Evolutionary conservation across 2,888 invertebrate genomes (phyloP).

Genomic region (Meteorus cinctellus): DNA sequence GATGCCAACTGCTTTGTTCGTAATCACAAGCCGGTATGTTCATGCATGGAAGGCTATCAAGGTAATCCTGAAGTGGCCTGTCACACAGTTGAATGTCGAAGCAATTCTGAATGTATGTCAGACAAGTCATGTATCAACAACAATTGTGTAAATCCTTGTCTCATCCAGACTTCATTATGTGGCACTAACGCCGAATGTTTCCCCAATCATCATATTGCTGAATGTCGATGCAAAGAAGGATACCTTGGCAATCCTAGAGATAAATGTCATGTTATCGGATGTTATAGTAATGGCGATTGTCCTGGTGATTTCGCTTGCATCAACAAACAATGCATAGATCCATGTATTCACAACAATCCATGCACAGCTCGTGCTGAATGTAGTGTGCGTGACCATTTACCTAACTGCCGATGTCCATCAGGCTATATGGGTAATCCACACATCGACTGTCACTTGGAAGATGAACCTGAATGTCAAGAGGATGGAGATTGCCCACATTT

Average conservation of each 20-base stretch:
- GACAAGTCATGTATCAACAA: slow-evolving; percentile 89
- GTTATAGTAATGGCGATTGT: slow-evolving; percentile 90
- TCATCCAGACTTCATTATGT: slow-evolving; percentile 83
- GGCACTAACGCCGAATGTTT: slow-evolving; percentile 89
- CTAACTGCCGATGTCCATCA: slow-evolving; percentile 88
- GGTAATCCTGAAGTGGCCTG: slow-evolving; percentile 91
- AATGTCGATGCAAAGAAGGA: slow-evolving; percentile 87
- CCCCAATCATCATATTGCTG: slow-evolving; percentile 81
- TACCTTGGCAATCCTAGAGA: slow-evolving; percentile 84
- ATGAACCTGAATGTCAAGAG: slow-evolving; percentile 83
- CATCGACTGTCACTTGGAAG: slow-evolving; percentile 84
- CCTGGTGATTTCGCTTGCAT: slow-evolving; percentile 89
- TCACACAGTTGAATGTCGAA: slow-evolving; percentile 86
- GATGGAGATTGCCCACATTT: slow-evolving; percentile 88
- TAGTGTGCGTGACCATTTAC: slow-evolving; percentile 85
- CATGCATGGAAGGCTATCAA: slow-evolving; percentile 87
- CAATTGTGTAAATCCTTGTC: slow-evolving; percentile 90
- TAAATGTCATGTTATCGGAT: slow-evolving; percentile 86
- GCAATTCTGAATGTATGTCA: slow-evolving; percentile 88
- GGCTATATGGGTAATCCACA: slow-evolving; percentile 88
- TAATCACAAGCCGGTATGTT: slow-evolving; percentile 90
- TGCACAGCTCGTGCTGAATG: slow-evolving; percentile 88
- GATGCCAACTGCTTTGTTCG: slow-evolving; percentile 88
- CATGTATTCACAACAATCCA: slow-evolving; percentile 84
- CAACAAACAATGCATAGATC: slow-evolving; percentile 89